Percentiles rank a stretch among this genome's conserved stretches.
Evolutionary conservation across 2,888 invertebrate genomes (phyloP).

Genomic region (Diarsia brunnea): DNA sequence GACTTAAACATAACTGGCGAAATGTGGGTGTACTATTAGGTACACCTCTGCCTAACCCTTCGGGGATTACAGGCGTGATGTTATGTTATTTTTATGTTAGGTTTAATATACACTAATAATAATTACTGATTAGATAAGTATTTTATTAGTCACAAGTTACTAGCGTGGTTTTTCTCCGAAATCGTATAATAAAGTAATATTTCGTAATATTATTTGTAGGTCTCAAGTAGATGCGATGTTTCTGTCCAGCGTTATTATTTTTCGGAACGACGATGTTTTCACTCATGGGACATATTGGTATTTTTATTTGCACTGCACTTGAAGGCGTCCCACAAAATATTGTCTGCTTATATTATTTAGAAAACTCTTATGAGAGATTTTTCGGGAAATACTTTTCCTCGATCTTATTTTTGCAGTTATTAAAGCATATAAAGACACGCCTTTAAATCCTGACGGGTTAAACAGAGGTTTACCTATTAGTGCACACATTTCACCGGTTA

Average conservation of each 20-base stretch:
- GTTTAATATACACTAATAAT: background rate
- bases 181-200: background rate
- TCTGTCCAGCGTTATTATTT: constrained; percentile 39
- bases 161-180: background rate
- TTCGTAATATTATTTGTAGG: constrained; percentile 6
- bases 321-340: constrained; percentile 17
- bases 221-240: constrained; percentile 14
- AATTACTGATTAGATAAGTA: background rate
- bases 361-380: background rate
- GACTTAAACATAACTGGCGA: no score
- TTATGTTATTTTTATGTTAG: no score
- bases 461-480: background rate
- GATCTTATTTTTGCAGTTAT: background rate
- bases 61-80: no score
- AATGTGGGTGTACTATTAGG: no score
- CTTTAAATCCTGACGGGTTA: background rate
- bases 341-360: constrained; percentile 16
- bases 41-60: no score
- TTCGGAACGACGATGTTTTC: constrained; percentile 30
- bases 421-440: background rate
- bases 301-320: constrained; percentile 43
- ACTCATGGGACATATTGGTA: constrained; percentile 19
- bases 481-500: background rate
- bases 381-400: constrained; percentile 4
- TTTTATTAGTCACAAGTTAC: background rate